A percentile compares a stretch with the other conserved stretches of the same genome.
phyloP scores from a whole-genome alignment of 2,888 invertebrate genomes.

The Pristionchus entomophagus region DNA sequence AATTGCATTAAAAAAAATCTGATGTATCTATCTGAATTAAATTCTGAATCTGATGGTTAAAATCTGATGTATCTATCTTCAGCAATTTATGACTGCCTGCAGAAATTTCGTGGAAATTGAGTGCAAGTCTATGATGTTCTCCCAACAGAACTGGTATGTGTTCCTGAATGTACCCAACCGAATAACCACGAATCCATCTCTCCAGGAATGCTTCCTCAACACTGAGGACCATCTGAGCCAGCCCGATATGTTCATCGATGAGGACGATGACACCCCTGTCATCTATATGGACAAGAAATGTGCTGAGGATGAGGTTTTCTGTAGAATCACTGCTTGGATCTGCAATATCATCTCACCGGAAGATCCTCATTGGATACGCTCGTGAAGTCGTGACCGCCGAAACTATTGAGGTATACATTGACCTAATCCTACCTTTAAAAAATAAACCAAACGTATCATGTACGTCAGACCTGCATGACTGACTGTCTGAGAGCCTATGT shows the following conservation, averaged over 20 bases:
- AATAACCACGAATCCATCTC: neutral
- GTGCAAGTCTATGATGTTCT: constrained; percentile 76
- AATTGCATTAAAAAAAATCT: neutral
- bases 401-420: constrained; percentile 60
- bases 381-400: constrained; percentile 74
- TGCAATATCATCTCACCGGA: too few relatives aligned
- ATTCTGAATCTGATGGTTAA: too few relatives aligned
- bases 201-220: constrained; percentile 74
- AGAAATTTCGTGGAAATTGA: constrained; percentile 75
- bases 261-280: constrained; percentile 74
- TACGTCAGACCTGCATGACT: constrained; percentile 65
- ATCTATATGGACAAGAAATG: constrained; percentile 76
- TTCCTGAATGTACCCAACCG: too few relatives aligned
- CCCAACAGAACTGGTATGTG: constrained; percentile 66
- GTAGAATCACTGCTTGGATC: too few relatives aligned
- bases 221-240: constrained; percentile 75
- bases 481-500: constrained; percentile 74
- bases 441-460: neutral
- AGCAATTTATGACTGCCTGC: constrained; percentile 72
- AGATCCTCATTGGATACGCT: constrained; percentile 75
- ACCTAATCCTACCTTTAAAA: neutral
- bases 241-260: constrained; percentile 75
- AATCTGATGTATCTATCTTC: too few relatives aligned
- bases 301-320: too few relatives aligned
- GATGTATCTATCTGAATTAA: neutral